These are phyloP conservation scores for Enteromius mattozi DNA, from an alignment of 2,797 vertebrate genomes.

Conservation along the genomic window DNA sequence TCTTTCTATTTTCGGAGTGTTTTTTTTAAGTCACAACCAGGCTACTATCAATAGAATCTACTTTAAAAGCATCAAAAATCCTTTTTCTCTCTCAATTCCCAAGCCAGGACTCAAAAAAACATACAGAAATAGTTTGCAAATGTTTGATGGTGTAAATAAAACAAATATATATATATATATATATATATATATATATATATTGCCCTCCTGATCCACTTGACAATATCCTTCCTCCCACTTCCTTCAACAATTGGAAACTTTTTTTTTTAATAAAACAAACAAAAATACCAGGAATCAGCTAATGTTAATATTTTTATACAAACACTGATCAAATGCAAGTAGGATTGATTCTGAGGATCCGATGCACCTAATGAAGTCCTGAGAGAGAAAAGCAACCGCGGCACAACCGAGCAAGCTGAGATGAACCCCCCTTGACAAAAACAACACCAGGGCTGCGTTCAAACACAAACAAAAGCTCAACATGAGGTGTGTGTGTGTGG, in stretches of 20 bases:
- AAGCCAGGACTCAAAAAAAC: neutral
- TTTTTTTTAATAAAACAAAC: neutral
- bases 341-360: constrained; percentile 32
- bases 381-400: constrained; percentile 33
- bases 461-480: constrained; percentile 49
- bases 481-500: neutral
- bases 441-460: constrained; percentile 25
- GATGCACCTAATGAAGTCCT: constrained; percentile 51
- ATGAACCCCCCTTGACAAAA: constrained; percentile 26
- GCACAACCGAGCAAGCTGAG: constrained; percentile 26
- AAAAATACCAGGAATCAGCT: constrained; percentile 1
- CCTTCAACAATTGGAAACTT: neutral
- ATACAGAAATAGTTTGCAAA: constrained; percentile 32
- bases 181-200: neutral
- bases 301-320: constrained; percentile 40
- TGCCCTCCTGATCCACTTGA: neutral
- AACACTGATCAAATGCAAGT: constrained; percentile 42
- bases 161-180: neutral
- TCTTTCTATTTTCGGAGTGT: constrained; percentile 32
- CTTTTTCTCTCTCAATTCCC: constrained; percentile 35
- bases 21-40: constrained; percentile 24
- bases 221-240: neutral
- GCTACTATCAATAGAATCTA: constrained; percentile 36
- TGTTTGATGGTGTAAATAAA: constrained; percentile 38
- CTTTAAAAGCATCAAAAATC: constrained; percentile 28